Conservation (phyloP, 2,113 vertebrate species). For the Archilochus colubris region DNA sequence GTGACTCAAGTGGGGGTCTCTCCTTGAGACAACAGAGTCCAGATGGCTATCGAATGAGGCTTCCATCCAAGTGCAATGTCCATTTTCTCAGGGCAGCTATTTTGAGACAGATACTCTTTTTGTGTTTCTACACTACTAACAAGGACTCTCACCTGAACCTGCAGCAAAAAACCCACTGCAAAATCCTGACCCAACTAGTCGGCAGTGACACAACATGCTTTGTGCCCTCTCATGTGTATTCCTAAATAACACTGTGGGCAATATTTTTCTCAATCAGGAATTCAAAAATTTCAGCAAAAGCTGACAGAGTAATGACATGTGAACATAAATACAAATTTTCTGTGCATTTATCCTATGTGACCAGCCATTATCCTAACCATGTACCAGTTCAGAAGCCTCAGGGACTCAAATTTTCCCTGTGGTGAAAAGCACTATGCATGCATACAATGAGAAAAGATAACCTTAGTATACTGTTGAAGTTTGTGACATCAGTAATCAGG, state of each 20-base stretch:
- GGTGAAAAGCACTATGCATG: not conserved
- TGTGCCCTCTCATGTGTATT: not conserved
- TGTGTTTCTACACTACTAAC: not conserved
- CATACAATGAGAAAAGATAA: not conserved
- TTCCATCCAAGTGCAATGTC: too few species aligned
- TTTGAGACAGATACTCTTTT: too few species aligned
- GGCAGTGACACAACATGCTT: not conserved
- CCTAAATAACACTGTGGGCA: not conserved
- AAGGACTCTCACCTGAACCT: not conserved
- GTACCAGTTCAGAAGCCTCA: not conserved
- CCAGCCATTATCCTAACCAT: not conserved
- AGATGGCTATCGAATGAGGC: too few species aligned
- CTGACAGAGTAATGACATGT: not conserved
- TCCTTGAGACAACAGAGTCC: too few species aligned
- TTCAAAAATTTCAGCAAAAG: not conserved
- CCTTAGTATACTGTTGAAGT: not conserved
- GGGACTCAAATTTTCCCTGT: not conserved
- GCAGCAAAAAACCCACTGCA: not conserved
- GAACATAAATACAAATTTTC: not conserved
- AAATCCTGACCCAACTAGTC: not conserved
- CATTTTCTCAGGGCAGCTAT: too few species aligned
- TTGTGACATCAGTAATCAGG: not conserved
- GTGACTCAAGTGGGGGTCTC: too few species aligned
- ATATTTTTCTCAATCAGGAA: not conserved
- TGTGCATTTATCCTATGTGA: not conserved